These are phyloP conservation scores for Drosophila robusta DNA, from an alignment of 2,888 invertebrate species.

Conservation along the genomic window DNA sequence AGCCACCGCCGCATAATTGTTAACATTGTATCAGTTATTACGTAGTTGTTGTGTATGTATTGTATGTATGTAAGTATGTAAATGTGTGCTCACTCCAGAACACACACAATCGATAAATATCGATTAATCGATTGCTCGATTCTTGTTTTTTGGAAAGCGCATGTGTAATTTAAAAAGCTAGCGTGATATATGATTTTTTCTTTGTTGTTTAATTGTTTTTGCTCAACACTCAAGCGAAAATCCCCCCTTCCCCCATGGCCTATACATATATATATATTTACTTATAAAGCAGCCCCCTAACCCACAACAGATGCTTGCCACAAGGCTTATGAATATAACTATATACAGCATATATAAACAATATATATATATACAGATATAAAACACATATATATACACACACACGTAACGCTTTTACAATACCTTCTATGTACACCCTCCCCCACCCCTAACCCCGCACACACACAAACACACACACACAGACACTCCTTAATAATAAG, in stretches of 20 bases:
- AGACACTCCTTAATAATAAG: too few species aligned
- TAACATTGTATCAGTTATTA: conserved; percentile 78
- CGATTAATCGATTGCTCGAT: conserved; percentile 32
- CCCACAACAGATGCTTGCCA: conserved; percentile 4
- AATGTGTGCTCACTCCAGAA: conserved; percentile 63
- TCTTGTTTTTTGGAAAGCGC: conserved; percentile 55
- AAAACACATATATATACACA: conserved; percentile 42
- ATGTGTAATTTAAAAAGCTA: conserved; percentile 44
- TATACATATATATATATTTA: conserved; percentile 14
- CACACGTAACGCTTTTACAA: conserved; percentile 35
- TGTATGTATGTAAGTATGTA: conserved; percentile 72
- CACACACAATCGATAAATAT: conserved; percentile 16
- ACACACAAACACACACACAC: too few species aligned
- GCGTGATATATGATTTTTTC: conserved; percentile 56
- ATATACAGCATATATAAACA: conserved; percentile 47
- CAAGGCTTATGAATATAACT: conserved; percentile 34
- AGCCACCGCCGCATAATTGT: conserved; percentile 78
- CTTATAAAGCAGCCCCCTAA: conserved; percentile 1
- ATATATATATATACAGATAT: conserved; percentile 30
- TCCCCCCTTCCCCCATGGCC: neutral
- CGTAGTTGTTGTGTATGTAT: conserved; percentile 80
- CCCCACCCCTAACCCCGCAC: neutral
- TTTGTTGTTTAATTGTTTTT: neutral
- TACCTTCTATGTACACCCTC: conserved; percentile 13
- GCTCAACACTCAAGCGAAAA: conserved; percentile 42